phyloP scores from a whole-genome alignment of 2,113 vertebrate species.

The Ptilonorhynchus violaceus region DNA sequence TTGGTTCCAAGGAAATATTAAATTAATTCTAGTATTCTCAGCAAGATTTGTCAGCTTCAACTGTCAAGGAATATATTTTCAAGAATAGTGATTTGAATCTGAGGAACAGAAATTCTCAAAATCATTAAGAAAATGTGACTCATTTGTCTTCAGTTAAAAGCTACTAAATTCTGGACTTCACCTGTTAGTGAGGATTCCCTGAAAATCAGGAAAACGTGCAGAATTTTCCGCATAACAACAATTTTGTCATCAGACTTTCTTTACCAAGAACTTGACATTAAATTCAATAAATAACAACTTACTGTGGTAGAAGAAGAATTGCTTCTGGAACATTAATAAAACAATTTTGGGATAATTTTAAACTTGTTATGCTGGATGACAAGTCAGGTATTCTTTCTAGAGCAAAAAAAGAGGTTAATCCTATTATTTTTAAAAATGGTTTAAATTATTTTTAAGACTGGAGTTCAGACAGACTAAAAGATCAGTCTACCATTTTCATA shows the following conservation, averaged over 20 bases:
- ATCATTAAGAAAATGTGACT: not conserved
- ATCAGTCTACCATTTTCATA: not conserved
- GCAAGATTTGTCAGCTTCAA: not conserved
- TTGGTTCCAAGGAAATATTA: not conserved
- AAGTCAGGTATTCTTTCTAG: constrained; percentile 79
- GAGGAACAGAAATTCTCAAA: not conserved
- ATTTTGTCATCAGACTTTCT: not conserved
- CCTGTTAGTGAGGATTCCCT: not conserved
- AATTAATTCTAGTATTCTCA: not conserved
- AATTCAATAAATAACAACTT: constrained; percentile 63
- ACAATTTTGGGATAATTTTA: constrained; percentile 88
- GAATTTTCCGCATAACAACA: not conserved
- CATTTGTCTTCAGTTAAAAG: not conserved
- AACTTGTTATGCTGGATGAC: constrained; percentile 80
- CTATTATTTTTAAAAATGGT: not conserved
- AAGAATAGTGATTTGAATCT: not conserved
- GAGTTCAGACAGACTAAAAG: not conserved
- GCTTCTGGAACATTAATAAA: constrained; percentile 81
- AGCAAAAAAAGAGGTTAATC: constrained; percentile 51
- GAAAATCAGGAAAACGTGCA: not conserved
- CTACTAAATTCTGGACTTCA: not conserved
- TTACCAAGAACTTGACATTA: not conserved
- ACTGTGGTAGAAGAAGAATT: constrained; percentile 86
- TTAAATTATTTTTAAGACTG: not conserved
- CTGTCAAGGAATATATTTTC: not conserved